Evolutionary conservation across 2,888 invertebrate species (phyloP).

Genomic region (Troglohyphantes excavatus): DNA sequence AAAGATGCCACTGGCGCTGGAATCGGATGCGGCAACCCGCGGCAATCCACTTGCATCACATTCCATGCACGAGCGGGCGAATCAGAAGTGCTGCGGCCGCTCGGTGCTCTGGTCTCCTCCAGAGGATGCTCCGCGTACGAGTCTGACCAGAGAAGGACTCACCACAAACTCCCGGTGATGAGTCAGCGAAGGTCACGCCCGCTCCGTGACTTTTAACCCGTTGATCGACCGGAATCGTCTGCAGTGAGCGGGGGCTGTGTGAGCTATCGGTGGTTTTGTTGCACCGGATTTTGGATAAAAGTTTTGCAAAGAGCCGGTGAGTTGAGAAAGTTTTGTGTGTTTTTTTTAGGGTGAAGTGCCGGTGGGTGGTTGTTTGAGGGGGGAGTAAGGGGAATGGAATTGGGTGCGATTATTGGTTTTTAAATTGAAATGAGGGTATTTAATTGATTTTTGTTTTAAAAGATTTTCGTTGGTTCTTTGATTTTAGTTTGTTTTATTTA

Average conservation of each 20-base stretch:
- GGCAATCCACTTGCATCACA: conserved; percentile 42
- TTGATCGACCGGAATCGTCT: neutral
- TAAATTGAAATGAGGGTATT: no score
- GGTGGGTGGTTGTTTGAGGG: neutral
- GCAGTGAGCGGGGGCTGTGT: neutral
- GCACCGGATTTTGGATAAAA: conserved; percentile 7
- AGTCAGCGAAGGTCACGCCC: conserved; percentile 60
- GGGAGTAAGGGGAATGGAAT: neutral
- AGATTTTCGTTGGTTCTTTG: no score
- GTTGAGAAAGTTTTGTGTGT: conserved; percentile 5
- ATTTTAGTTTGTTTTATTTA: no score
- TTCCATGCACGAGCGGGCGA: conserved; percentile 19
- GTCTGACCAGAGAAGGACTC: conserved; percentile 23
- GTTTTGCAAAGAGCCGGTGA: neutral
- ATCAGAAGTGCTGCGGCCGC: conserved; percentile 61
- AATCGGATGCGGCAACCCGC: conserved; percentile 54
- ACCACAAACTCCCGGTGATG: conserved; percentile 42
- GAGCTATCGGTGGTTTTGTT: neutral
- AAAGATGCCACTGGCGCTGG: conserved; percentile 10
- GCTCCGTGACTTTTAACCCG: conserved; percentile 37
- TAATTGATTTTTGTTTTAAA: neutral
- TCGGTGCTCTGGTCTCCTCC: neutral
- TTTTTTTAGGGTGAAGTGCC: neutral
- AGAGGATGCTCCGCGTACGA: neutral
- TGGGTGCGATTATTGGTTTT: no score